A percentile compares a stretch with the other conserved stretches of the same genome.
Conservation (phyloP, 2,888 invertebrate species). For the Patella caerulea region DNA sequence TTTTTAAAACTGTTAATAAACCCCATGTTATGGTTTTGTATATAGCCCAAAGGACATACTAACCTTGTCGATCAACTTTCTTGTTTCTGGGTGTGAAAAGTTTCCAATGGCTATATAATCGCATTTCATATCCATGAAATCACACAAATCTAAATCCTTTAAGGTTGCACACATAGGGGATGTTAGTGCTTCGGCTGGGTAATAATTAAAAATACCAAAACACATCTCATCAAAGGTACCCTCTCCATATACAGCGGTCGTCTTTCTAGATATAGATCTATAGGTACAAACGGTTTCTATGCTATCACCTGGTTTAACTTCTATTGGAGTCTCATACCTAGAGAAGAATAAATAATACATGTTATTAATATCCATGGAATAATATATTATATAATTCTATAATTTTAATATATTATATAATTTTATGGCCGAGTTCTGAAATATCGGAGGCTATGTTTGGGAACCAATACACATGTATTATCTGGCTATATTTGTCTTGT, state of each 20-base stretch:
- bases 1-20: too few species aligned
- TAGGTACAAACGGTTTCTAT: slow-evolving; percentile 31
- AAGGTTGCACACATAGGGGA: neutral
- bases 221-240: slow-evolving; percentile 24
- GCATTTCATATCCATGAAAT: neutral
- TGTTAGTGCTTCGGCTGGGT: slow-evolving; percentile 5
- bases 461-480: too few species aligned
- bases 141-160: slow-evolving; percentile 5
- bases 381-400: too few species aligned
- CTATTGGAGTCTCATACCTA: slow-evolving; percentile 23
- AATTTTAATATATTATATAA: too few species aligned
- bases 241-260: slow-evolving; percentile 29
- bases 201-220: slow-evolving; percentile 19
- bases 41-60: neutral
- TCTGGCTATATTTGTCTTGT: too few species aligned
- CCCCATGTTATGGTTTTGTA: too few species aligned
- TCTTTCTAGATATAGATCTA: slow-evolving; percentile 22
- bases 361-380: neutral
- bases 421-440: too few species aligned
- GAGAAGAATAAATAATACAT: neutral
- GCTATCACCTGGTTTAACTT: slow-evolving; percentile 36
- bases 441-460: too few species aligned
- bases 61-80: slow-evolving; percentile 11
- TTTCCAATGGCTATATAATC: neutral
- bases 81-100: neutral